phyloP scores from a whole-genome alignment of 1,140 invertebrate genomes.

The Calephelis nemesis region DNA sequence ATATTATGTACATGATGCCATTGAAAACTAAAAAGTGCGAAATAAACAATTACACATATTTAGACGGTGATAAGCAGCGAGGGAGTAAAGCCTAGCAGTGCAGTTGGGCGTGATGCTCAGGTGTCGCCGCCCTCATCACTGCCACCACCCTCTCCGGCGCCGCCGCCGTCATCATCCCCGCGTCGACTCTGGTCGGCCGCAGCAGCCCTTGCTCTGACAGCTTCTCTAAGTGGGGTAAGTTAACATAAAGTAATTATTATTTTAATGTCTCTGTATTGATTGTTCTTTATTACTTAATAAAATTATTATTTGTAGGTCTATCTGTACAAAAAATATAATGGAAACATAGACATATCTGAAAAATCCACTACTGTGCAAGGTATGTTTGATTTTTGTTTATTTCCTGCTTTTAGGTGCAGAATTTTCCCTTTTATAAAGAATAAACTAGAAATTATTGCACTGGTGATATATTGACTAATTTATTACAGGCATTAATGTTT shows the following conservation, averaged over 20 bases:
- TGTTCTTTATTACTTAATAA: background rate
- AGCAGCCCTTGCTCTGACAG: conserved; percentile 79
- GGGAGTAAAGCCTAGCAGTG: background rate
- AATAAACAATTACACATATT: background rate
- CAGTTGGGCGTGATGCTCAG: background rate
- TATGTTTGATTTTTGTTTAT: background rate
- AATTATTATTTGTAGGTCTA: background rate
- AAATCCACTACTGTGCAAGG: conserved; percentile 20
- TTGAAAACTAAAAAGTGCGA: background rate
- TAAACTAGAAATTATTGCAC: no score
- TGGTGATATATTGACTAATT: no score
- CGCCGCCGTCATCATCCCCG: background rate
- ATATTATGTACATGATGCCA: no score
- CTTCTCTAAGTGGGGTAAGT: conserved; percentile 78
- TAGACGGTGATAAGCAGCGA: conserved; percentile 5
- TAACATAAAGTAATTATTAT: no score
- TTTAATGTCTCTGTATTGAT: no score
- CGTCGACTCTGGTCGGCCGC: conserved; percentile 4
- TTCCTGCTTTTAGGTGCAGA: no score
- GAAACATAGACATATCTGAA: conserved; percentile 63
- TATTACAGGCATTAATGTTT: no score
- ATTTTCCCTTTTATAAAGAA: no score
- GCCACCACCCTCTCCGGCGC: background rate
- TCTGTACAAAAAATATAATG: conserved; percentile 2
- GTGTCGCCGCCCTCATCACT: background rate